phyloP scores from a whole-genome alignment of 2,888 invertebrate species.

The Hirtodrosophila alboralis region DNA sequence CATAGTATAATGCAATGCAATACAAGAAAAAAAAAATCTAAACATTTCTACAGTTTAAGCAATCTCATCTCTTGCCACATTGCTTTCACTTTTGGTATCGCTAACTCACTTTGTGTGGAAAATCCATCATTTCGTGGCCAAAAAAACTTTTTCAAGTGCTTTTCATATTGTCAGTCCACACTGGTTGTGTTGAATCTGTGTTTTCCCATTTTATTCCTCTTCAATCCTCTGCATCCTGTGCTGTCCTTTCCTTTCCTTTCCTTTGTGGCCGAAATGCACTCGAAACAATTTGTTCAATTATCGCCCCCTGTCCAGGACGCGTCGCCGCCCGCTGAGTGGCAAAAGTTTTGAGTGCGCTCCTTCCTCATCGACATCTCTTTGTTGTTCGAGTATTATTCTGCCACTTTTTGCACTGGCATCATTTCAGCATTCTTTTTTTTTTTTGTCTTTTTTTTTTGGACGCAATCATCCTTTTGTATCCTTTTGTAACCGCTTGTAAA shows the following conservation, averaged over 20 bases:
- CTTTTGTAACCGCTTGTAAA: slow-evolving; percentile 78
- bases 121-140: slow-evolving; percentile 33
- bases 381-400: slow-evolving; percentile 46
- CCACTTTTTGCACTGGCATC: slow-evolving; percentile 60
- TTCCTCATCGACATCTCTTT: slow-evolving; percentile 24
- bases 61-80: neutral
- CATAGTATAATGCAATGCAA: no score
- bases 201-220: slow-evolving; percentile 3
- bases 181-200: slow-evolving; percentile 18
- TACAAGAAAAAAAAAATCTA: no score
- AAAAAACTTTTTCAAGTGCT: slow-evolving; percentile 49
- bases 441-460: slow-evolving; percentile 1
- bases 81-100: neutral
- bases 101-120: slow-evolving; percentile 12
- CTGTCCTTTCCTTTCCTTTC: slow-evolving; percentile 43
- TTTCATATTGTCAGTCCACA: slow-evolving; percentile 21
- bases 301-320: slow-evolving; percentile 39
- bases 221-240: no score
- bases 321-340: slow-evolving; percentile 48
- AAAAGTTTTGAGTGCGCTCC: slow-evolving; percentile 65
- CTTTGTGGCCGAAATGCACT: slow-evolving; percentile 63
- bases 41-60: no score
- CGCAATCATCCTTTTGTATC: slow-evolving; percentile 52
- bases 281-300: slow-evolving; percentile 80
- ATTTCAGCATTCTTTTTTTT: slow-evolving; percentile 34